These are phyloP conservation scores for Panthera tigris DNA, from an alignment of 2,113 vertebrate genomes.

Conservation along the genomic window DNA sequence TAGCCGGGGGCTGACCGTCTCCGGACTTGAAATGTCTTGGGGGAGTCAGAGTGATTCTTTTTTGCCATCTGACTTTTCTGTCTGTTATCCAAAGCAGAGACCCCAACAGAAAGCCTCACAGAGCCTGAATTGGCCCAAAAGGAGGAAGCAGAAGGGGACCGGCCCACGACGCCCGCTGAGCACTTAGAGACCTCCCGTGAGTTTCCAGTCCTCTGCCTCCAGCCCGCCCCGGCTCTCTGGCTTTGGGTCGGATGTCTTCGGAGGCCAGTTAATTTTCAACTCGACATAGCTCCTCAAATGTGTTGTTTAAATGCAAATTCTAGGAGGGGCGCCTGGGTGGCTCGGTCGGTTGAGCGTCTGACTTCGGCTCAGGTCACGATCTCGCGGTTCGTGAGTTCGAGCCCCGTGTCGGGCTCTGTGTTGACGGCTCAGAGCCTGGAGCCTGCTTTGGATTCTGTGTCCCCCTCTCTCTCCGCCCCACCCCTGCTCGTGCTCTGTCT, in stretches of 20 bases:
- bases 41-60: not conserved
- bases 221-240: not conserved
- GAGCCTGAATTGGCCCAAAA: not conserved
- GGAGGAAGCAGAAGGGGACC: not conserved
- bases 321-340: too few species aligned
- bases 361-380: too few species aligned
- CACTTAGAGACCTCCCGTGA: not conserved
- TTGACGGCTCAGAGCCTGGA: too few species aligned
- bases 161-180: fast-evolving
- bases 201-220: not conserved
- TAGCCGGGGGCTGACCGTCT: fast-evolving
- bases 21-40: not conserved
- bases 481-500: too few species aligned
- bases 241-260: not conserved
- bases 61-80: not conserved
- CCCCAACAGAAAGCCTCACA: not conserved
- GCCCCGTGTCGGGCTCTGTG: too few species aligned
- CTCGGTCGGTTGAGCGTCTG: too few species aligned
- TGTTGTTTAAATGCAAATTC: not conserved
- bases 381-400: too few species aligned
- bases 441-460: too few species aligned
- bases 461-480: too few species aligned
- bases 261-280: not conserved
- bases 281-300: not conserved
- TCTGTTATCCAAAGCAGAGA: slow-evolving; percentile 33